phyloP scores from a whole-genome alignment of 2,797 vertebrate genomes.

The Typhlichthys eigenmanni region DNA sequence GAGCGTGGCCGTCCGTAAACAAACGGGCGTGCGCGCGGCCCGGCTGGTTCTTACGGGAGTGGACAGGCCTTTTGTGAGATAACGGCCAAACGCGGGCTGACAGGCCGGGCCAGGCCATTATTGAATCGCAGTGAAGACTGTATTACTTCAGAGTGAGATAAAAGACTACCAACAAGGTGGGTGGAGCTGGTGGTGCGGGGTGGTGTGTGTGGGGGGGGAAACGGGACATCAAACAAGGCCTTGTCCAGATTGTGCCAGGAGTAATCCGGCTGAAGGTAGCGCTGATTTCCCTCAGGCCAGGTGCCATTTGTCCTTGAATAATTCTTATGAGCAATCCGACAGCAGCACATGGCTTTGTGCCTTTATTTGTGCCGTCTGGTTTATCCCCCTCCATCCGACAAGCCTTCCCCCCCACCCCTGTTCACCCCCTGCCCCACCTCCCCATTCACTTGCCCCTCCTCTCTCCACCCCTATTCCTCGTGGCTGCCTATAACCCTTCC shows the following conservation, averaged over 20 bases:
- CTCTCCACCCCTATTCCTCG: slow-evolving; percentile 14
- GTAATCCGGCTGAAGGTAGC: slow-evolving; percentile 90
- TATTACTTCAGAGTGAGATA: slow-evolving; percentile 98
- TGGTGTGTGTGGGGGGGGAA: slow-evolving; percentile 64
- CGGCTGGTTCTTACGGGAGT: slow-evolving; percentile 80
- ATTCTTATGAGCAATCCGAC: slow-evolving; percentile 86
- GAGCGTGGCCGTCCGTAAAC: slow-evolving; percentile 16
- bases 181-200: slow-evolving; percentile 79
- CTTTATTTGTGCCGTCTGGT: slow-evolving; percentile 56
- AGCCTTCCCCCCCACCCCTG: slow-evolving; percentile 9
- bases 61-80: slow-evolving; percentile 91
- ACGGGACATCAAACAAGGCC: slow-evolving; percentile 95
- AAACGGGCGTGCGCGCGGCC: slow-evolving; percentile 25
- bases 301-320: slow-evolving; percentile 88
- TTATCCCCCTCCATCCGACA: slow-evolving; percentile 34
- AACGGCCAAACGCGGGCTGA: slow-evolving; percentile 95
- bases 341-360: slow-evolving; percentile 61
- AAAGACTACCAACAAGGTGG: slow-evolving; percentile 96
- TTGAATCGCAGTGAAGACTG: slow-evolving; percentile 97
- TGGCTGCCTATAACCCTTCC: too few relatives aligned
- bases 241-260: slow-evolving; percentile 93
- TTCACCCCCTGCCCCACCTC: slow-evolving; percentile 9
- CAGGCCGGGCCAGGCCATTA: slow-evolving; percentile 92
- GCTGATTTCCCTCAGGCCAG: slow-evolving; percentile 92
- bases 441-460: slow-evolving; percentile 2